Conservation (phyloP, 2,888 invertebrate species). For the Cephus sareptanus region DNA sequence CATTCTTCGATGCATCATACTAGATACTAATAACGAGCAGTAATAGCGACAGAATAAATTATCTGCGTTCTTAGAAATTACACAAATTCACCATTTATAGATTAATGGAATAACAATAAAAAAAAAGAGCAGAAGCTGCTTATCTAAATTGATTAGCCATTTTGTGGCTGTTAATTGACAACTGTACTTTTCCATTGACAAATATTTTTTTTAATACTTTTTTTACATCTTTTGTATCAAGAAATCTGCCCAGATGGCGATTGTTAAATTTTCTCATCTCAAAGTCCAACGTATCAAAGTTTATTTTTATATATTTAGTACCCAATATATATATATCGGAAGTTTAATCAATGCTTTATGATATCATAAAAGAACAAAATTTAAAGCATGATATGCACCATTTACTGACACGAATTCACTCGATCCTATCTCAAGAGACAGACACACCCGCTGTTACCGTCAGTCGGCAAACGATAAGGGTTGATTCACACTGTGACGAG, state of each 20-base stretch:
- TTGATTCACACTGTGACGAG: neutral
- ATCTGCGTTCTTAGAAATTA: neutral
- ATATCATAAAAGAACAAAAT: neutral
- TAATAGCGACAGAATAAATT: neutral
- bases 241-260: neutral
- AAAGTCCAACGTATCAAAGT: neutral
- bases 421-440: neutral
- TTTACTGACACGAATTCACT: neutral
- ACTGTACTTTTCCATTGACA: neutral
- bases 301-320: neutral
- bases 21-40: neutral
- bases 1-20: neutral
- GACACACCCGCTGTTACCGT: neutral
- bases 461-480: neutral
- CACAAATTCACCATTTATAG: neutral
- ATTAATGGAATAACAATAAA: neutral
- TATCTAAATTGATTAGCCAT: neutral
- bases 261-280: neutral
- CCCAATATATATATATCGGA: neutral
- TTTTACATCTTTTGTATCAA: neutral
- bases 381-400: neutral
- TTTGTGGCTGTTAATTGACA: neutral
- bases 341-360: neutral
- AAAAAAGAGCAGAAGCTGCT: neutral
- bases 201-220: neutral